A percentile compares a stretch with the other conserved stretches of the same genome.
Conservation (phyloP, 2,797 vertebrate species). For the Poeciliopsis infans region DNA sequence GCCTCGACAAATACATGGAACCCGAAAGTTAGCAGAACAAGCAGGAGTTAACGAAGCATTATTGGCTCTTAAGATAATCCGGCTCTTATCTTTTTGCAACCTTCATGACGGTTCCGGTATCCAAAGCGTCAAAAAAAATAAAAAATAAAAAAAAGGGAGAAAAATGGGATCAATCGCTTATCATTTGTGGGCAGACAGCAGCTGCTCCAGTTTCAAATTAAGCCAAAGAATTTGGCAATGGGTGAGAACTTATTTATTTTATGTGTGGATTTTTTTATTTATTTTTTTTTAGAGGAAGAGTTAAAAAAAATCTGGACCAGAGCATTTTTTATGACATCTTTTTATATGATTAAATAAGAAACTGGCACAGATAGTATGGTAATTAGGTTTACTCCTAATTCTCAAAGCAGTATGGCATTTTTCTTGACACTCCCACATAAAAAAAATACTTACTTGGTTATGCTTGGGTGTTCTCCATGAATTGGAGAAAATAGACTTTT, state of each 20-base stretch:
- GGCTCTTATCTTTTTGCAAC: conserved; percentile 60
- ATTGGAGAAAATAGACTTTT: not conserved
- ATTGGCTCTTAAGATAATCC: conserved; percentile 66
- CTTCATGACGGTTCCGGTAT: conserved; percentile 61
- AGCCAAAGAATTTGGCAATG: conserved; percentile 25
- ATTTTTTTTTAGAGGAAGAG: conserved; percentile 20
- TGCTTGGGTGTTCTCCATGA: not conserved
- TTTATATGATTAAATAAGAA: not conserved
- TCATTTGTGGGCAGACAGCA: conserved; percentile 61
- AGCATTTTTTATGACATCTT: not conserved
- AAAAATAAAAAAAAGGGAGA: conserved; percentile 42
- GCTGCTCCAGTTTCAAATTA: conserved; percentile 43
- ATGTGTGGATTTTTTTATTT: conserved; percentile 24
- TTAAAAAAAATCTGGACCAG: conserved; percentile 5
- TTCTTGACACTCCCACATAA: not conserved
- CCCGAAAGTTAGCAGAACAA: conserved; percentile 40
- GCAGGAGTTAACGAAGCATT: conserved; percentile 58
- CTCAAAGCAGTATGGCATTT: not conserved
- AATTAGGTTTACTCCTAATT: not conserved
- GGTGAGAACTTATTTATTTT: conserved; percentile 33
- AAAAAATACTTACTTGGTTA: not conserved
- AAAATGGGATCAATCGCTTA: conserved; percentile 66
- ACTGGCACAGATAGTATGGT: not conserved
- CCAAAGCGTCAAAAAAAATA: conserved; percentile 46
- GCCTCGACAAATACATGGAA: conserved; percentile 43